Percentiles rank a stretch among this genome's conserved stretches.
These are phyloP conservation scores for Dasyurus viverrinus DNA, from an alignment of 2,113 vertebrate genomes.

Conservation along the genomic window DNA sequence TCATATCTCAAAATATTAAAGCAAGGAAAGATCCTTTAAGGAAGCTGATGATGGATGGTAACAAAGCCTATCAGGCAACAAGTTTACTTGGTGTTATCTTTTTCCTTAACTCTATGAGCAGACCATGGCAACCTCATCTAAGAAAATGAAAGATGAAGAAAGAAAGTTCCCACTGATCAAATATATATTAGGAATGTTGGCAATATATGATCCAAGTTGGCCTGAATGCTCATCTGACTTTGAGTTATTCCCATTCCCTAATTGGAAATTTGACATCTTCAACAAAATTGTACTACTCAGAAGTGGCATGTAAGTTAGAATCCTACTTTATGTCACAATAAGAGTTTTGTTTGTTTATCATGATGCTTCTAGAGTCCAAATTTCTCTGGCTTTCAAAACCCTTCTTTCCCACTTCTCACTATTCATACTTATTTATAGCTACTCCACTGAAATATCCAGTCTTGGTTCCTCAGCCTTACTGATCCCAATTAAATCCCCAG, in stretches of 20 bases:
- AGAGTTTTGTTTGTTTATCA: neutral
- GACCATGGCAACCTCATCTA: neutral
- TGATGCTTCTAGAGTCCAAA: neutral
- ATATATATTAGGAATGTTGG: neutral
- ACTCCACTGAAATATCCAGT: neutral
- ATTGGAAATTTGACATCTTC: neutral
- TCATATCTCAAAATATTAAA: neutral
- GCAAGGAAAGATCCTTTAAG: neutral
- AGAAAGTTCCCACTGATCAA: neutral
- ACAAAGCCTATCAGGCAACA: neutral
- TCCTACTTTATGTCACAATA: neutral
- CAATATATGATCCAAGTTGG: neutral
- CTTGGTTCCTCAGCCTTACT: neutral
- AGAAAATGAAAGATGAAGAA: neutral
- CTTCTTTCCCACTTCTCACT: neutral
- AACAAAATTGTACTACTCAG: neutral
- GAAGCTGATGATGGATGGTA: neutral
- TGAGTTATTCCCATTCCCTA: neutral
- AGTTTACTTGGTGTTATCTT: neutral
- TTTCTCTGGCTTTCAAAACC: neutral
- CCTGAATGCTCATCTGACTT: neutral
- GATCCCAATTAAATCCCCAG: neutral
- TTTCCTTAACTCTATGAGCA: neutral
- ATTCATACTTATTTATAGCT: neutral
- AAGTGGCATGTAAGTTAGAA: neutral